These are phyloP conservation scores for Lepisosteus osseus DNA, from an alignment of 2,113 vertebrate genomes.

Conservation along the genomic window DNA sequence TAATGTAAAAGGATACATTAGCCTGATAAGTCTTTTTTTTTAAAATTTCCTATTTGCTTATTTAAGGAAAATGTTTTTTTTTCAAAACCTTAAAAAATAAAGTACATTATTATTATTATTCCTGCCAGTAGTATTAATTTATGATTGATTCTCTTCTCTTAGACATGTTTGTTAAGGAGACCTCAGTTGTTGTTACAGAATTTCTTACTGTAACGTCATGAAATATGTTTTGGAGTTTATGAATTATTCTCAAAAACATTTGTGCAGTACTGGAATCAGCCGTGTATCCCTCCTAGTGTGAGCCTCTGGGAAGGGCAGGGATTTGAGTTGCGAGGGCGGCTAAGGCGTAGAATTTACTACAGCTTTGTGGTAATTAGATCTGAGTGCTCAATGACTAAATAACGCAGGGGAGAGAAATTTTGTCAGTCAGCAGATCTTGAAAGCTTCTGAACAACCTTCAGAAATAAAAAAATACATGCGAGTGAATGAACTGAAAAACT, in stretches of 20 bases:
- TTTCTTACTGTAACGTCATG: no score
- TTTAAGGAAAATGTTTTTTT: conserved; percentile 17
- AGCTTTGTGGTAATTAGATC: conserved; percentile 7
- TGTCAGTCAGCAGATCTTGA: neutral
- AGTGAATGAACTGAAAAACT: neutral
- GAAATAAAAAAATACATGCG: neutral
- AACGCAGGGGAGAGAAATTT: conserved; percentile 3
- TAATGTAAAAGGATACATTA: conserved; percentile 41
- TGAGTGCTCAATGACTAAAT: neutral
- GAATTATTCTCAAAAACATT: no score
- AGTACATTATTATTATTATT: no score
- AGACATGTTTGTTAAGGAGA: no score
- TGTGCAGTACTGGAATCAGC: no score
- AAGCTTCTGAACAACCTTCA: no score
- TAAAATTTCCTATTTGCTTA: conserved; percentile 23
- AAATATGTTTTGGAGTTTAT: no score
- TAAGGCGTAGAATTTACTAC: neutral
- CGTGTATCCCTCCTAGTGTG: neutral
- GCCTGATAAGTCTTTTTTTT: conserved; percentile 36
- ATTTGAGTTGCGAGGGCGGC: neutral
- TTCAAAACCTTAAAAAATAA: neutral
- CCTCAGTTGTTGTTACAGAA: no score
- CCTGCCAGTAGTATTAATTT: no score
- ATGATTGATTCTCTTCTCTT: no score
- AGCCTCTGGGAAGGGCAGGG: neutral